Percentiles rank a stretch among this genome's conserved stretches.
Conservation (phyloP, 2,888 invertebrate species). For the Drosophila helvetica region DNA sequence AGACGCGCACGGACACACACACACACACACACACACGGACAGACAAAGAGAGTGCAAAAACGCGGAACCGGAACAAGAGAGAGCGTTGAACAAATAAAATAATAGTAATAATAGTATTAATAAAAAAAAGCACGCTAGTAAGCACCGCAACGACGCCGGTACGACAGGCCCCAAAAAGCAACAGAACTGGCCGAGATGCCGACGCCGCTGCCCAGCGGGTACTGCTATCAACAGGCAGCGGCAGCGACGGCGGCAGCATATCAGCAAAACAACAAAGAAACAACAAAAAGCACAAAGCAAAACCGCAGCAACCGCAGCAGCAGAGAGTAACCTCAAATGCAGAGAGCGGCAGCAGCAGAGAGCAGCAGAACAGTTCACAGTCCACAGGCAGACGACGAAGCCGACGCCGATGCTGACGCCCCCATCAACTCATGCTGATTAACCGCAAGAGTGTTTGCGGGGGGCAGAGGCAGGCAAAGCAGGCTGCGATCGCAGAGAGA, state of each 20-base stretch:
- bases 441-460: conserved; percentile 57
- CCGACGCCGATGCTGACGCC: conserved; percentile 53
- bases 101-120: conserved; percentile 27
- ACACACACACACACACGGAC: conserved; percentile 14
- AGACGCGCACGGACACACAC: conserved; percentile 9
- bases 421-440: conserved; percentile 58
- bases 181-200: background rate
- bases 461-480: conserved; percentile 9
- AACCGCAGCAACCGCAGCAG: conserved; percentile 59
- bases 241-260: conserved; percentile 19
- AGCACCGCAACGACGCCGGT: conserved; percentile 70
- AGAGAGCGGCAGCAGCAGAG: background rate
- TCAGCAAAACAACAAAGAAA: conserved; percentile 10
- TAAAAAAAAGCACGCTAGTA: conserved; percentile 62
- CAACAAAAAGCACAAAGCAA: conserved; percentile 51
- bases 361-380: background rate
- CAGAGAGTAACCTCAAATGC: background rate
- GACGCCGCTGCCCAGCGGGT: conserved; percentile 1
- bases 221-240: background rate
- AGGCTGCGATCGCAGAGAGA: conserved; percentile 40
- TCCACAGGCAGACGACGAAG: background rate
- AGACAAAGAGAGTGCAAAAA: conserved; percentile 6
- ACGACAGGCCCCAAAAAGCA: conserved; percentile 56
- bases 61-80: conserved; percentile 6
- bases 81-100: conserved; percentile 35